Evolutionary conservation across 2,888 invertebrate genomes (phyloP), one percentile per base, ranked within the genome.

Genomic region (Boloria euphrosyne): DNA sequence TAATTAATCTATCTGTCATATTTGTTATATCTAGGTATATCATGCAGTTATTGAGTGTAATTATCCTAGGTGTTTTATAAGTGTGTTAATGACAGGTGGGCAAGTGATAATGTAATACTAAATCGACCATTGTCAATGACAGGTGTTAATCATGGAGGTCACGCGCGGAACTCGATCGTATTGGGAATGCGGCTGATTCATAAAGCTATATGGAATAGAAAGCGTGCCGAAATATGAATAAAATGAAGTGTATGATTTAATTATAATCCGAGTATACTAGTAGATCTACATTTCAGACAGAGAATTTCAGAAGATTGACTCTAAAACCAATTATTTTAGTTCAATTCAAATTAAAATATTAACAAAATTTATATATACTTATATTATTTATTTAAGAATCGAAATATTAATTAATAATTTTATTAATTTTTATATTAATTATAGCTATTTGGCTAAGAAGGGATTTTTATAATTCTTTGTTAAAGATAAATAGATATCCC

Each of bases 131-230:
- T 76, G 74, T 75, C 77, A 75, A 70, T 74, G 73, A 71, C 74
- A 74, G 71, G 72, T 75, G 74, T 80, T 78, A 76, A 76, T 58
- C 77, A 86, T 85, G 83, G 74, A 70, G 76, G 81, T 84, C 90
- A 89, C 88, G 86, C 69, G 74, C 86, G 87, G 89, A 89, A 85
- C 84, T 78, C 73, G 74, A 76, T 79, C 78, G 79, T 74, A 76
- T 75, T 68, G 89, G 90, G 85, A 86, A 87, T 89, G 88, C 87
- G 89, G 82, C 80, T 90, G 90, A 90, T 83, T 90, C 90, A 90
- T 78, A 55, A 65, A 59, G 69, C 66, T 73, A 70, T 74, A 73
- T 78, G 74, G 73, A 72, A 78, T 82, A 73, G 85, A 87, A 87
- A 86, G 81, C 81, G 31, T 59, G 59, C 10, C 27, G 1, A 7